Evolutionary conservation across 2,113 vertebrate species (phyloP), one percentile per base, ranked within the genome.

Genomic region (Xiphophorus hellerii): DNA sequence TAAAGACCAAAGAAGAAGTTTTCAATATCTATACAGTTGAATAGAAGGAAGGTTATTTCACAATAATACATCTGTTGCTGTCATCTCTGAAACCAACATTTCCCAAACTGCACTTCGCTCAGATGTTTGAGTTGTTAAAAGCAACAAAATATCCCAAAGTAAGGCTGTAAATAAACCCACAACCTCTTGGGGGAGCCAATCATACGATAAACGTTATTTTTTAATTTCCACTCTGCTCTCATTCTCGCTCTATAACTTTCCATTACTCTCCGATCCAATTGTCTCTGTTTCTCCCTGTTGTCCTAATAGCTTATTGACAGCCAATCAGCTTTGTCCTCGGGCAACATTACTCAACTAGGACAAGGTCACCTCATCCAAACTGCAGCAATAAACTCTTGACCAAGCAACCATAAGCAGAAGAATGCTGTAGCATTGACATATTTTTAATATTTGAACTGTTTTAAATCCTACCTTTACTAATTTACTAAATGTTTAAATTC

Each of bases 301-400:
- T 81, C 72, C 86, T 94, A 93, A 95, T 92, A 89, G 93, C 89
- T 94, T 95, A 95, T 95, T 90, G 94, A 94, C 91, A 86, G 85
- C 85, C 87, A 85, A 91, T 92, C 88, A 86, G 87, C 85, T 39
- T 69, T 74, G 72, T 86, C 93, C 90, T 85, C 44, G 68, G 92
- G 93, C 83, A 20, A 74, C 30, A 72, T 35, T 70, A 39, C 67
- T 83, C 84, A 92, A 93, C 81, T 89, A 90, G 93, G 93, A 91
- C 94, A 95, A 95, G 94, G 94, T 95, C 94, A 84, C 81, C 66
- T 31, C 35, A 62, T 76, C 70, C 60, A 14, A 62, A 51, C 63
- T 31, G 29, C 17, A 65, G 8, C 13, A 7, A 35, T 33, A 67
- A 60, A n/a, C n/a, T 44, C 27, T 12, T 39, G 60, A 22, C 13